Conservation (phyloP, 2,797 vertebrate genomes). For the Anas flavirostris region DNA sequence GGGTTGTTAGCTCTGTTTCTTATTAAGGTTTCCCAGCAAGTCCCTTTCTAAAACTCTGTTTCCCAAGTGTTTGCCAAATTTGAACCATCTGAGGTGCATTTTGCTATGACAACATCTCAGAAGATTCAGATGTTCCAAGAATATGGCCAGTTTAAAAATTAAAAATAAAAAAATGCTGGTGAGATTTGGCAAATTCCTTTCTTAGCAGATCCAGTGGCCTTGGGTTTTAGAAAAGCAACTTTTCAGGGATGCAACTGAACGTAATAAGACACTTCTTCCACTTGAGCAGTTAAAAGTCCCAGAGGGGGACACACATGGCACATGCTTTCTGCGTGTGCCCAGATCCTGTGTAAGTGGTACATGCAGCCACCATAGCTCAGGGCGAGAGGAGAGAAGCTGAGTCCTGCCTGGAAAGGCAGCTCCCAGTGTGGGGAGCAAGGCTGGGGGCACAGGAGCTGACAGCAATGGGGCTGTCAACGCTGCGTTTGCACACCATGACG, state of each 20-base stretch:
- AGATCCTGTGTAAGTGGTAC: accelerated
- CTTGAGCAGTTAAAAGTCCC: background rate
- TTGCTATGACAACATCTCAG: constrained; percentile 52
- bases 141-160: background rate
- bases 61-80: constrained; percentile 54
- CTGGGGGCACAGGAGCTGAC: constrained; percentile 14
- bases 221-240: background rate
- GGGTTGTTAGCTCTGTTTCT: constrained; percentile 60
- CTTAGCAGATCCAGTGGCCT: background rate
- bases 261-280: background rate
- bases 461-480: background rate
- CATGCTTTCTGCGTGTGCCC: accelerated
- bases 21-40: constrained; percentile 53
- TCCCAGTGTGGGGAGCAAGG: background rate
- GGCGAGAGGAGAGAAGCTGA: background rate
- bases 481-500: constrained; percentile 27
- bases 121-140: constrained; percentile 51
- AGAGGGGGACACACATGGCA: accelerated
- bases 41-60: constrained; percentile 45
- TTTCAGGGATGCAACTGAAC: background rate
- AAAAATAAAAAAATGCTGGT: background rate
- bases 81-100: constrained; percentile 65
- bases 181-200: constrained; percentile 6
- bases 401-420: background rate
- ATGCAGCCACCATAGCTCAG: background rate